Evolutionary conservation across 2,888 invertebrate species (phyloP).

Genomic region (Malthinus flaveolus): DNA sequence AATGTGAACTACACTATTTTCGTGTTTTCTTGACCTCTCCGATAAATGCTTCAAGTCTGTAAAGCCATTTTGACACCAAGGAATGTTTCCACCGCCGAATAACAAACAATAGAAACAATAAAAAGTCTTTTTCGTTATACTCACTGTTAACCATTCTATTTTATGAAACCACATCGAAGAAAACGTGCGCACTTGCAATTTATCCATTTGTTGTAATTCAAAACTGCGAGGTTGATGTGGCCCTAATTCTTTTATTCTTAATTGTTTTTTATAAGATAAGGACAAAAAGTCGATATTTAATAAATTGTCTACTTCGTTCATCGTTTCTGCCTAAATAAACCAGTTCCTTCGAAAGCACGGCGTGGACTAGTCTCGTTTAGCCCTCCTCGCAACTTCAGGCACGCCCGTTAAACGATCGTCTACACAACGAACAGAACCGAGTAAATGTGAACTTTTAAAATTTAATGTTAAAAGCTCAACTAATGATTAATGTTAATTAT

Average conservation of each 20-base stretch:
- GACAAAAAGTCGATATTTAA: slow-evolving; percentile 1
- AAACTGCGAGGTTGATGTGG: not conserved
- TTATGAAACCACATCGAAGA: slow-evolving; percentile 1
- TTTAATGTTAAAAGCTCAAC: no score
- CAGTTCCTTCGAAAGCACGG: not conserved
- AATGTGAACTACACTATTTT: slow-evolving; percentile 1
- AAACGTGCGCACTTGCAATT: not conserved
- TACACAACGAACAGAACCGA: no score
- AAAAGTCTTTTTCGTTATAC: not conserved
- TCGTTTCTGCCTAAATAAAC: not conserved
- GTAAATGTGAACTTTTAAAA: no score
- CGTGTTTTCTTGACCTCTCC: not conserved
- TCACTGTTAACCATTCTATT: slow-evolving; percentile 1
- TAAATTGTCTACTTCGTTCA: slow-evolving; percentile 5
- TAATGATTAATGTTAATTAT: no score
- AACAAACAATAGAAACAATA: slow-evolving; percentile 7
- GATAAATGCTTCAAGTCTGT: slow-evolving; percentile 9
- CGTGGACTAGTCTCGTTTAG: not conserved
- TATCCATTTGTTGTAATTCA: slow-evolving; percentile 3
- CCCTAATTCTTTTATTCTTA: not conserved
- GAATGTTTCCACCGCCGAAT: slow-evolving; percentile 1
- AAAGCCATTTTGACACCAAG: slow-evolving; percentile 1
- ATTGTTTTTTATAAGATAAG: not conserved
- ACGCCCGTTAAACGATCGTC: slow-evolving; percentile 10
- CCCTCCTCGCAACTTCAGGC: slow-evolving; percentile 1